phyloP scores from a whole-genome alignment of 64 coral and sea anemone genomes.

The Dendronephthya gigantea region DNA sequence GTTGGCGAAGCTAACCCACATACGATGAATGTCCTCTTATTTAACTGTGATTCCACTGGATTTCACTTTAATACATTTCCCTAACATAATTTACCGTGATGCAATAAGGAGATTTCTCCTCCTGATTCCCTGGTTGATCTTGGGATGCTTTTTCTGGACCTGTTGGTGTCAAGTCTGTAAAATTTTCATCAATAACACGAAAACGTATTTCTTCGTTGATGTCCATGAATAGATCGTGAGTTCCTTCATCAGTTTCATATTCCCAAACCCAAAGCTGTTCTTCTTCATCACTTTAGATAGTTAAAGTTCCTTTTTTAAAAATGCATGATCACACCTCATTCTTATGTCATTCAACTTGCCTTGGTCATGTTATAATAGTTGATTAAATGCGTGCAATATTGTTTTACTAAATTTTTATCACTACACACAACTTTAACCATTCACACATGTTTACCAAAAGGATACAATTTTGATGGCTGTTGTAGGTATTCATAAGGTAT shows the following conservation, averaged over 20 bases:
- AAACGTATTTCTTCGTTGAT: slow-evolving; percentile 92
- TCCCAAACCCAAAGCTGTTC: slow-evolving; percentile 98
- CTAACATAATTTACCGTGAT: slow-evolving; percentile 49
- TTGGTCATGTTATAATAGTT: no score
- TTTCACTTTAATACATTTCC: not conserved
- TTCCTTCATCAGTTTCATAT: slow-evolving; percentile 68
- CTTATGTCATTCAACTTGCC: no score
- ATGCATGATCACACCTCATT: not conserved
- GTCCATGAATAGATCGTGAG: slow-evolving; percentile 93
- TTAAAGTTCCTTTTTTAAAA: not conserved
- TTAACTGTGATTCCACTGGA: not conserved
- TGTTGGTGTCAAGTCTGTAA: slow-evolving; percentile 74
- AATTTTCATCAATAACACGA: slow-evolving; percentile 74
- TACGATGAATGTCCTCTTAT: no score
- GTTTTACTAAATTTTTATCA: no score
- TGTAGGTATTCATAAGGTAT: slow-evolving; percentile 88
- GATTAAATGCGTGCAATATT: no score
- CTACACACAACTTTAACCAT: no score
- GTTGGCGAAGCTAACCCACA: no score
- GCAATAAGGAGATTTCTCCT: slow-evolving; percentile 81
- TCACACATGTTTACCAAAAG: slow-evolving; percentile 15
- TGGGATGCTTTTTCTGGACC: slow-evolving; percentile 52
- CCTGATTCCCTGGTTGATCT: slow-evolving; percentile 46
- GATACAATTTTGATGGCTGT: slow-evolving; percentile 99
- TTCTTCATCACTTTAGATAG: slow-evolving; percentile 61